A percentile compares a stretch with the other conserved stretches of the same genome.
Conservation (phyloP, 2,888 invertebrate species). For the Pandemis heparana region DNA sequence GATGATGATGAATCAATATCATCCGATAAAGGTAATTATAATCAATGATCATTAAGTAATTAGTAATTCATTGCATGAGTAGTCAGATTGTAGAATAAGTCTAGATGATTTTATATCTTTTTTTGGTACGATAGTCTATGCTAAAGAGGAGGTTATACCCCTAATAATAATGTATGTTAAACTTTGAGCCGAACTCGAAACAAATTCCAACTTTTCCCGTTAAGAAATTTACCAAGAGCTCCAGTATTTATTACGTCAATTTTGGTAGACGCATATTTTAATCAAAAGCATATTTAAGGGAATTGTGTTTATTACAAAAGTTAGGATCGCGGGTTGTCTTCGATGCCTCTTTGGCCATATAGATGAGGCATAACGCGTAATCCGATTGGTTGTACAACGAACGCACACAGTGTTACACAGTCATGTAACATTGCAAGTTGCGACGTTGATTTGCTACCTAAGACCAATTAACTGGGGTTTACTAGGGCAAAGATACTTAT, state of each 20-base stretch:
- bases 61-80: too few species aligned
- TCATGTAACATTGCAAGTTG: background rate
- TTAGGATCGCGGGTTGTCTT: conserved; percentile 13
- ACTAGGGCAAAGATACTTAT: too few species aligned
- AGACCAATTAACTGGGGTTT: background rate
- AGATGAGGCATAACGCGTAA: background rate
- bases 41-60: too few species aligned
- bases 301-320: conserved; percentile 39
- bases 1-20: too few species aligned
- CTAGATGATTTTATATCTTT: background rate
- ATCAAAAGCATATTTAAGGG: conserved; percentile 35
- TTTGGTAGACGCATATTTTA: conserved; percentile 40
- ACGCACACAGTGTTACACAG: background rate
- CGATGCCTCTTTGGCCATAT: conserved; percentile 1
- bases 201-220: conserved; percentile 39
- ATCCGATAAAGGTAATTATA: too few species aligned
- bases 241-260: conserved; percentile 39
- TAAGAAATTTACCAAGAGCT: conserved; percentile 33
- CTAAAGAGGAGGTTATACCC: conserved; percentile 11
- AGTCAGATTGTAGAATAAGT: too few species aligned
- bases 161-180: conserved; percentile 26
- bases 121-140: background rate
- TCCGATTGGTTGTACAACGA: background rate
- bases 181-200: conserved; percentile 29
- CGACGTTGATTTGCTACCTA: background rate